Base-by-base conservation (phyloP, 2,797 vertebrate genomes). In the Lithobates pipiens region DNA sequence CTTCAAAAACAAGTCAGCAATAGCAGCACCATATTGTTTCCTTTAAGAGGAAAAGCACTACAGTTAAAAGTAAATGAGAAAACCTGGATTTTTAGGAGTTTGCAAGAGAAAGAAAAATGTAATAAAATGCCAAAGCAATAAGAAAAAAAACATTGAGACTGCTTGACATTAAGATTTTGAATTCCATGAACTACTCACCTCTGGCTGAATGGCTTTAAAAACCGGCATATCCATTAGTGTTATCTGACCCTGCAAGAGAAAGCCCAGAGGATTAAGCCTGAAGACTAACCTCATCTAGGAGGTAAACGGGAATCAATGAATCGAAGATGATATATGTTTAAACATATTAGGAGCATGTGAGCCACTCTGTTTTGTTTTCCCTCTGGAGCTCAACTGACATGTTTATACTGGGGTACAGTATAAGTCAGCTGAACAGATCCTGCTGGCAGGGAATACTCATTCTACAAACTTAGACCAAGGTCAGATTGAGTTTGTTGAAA, bases 181-280 rank as follows among this genome's bases (percentile, higher is more conserved):
- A 81, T 61, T 72, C 15, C 71, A 85, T 13, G 0, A 90, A 88
- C 79, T 86, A 90, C 97, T 96, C 91, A 99, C 98, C 95, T 99
- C 98, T 82, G 98, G 98, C 88, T 99, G 98, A 93, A 99, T 99
- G 91, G 97, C 97, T 96, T 97, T 97, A 94, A 99, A 99, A 89
- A 99, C 98, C 73, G 98, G 98, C 90, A 96, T 94, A 89, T 99
- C 98, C 98, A 99, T 99, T 90, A 99, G 95, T 0, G 97, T 98
- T 94, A 99, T 99, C 92, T 99, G 98, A 92, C 98, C 97, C 98
- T 99, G 91, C 81, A 93, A 93, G 32, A 65, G 74, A 90, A 76
- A 88, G 39, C 29, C 76, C 80, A 83, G 36, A 85, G 77, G 77
- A 80, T 80, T 80, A 86, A 23, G 32, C 2, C 18, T 25, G 3